A percentile compares a stretch with the other conserved stretches of the same genome.
Evolutionary conservation across 2,888 invertebrate genomes (phyloP).

Genomic region (Ochropacha duplaris): DNA sequence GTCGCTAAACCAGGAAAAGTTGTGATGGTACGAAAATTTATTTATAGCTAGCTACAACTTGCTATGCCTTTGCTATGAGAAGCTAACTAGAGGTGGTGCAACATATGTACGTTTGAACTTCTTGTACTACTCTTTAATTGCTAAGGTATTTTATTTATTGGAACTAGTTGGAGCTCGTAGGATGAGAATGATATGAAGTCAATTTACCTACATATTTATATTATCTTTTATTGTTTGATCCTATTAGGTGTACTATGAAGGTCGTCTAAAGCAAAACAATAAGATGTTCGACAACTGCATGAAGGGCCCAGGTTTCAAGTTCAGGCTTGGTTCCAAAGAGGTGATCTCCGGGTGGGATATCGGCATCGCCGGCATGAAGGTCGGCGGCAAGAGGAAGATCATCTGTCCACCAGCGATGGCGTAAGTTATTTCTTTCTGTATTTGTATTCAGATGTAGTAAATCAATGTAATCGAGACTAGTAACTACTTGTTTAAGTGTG

Average conservation of each 20-base stretch:
- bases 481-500: no score
- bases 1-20: conserved; percentile 90
- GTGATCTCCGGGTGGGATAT: conserved; percentile 96
- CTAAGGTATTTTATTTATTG: no score
- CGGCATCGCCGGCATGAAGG: conserved; percentile 95
- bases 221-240: conserved; percentile 1
- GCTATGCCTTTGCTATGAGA: no score
- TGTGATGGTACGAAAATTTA: conserved; percentile 70
- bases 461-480: no score
- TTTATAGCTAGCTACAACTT: background rate
- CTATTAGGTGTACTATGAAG: conserved; percentile 90
- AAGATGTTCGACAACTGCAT: conserved; percentile 92
- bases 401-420: conserved; percentile 93
- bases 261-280: conserved; percentile 90
- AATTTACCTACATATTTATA: background rate
- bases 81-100: no score
- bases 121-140: no score
- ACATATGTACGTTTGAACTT: no score
- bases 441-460: background rate
- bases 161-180: no score
- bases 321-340: conserved; percentile 91
- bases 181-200: no score
- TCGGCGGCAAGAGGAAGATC: conserved; percentile 94
- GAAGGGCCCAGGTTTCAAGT: conserved; percentile 92
- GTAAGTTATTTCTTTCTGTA: conserved; percentile 81